Evolutionary conservation across 2,113 vertebrate genomes (phyloP), one percentile per base, ranked within the genome.

Genomic region (Pyxicephalus adspersus): DNA sequence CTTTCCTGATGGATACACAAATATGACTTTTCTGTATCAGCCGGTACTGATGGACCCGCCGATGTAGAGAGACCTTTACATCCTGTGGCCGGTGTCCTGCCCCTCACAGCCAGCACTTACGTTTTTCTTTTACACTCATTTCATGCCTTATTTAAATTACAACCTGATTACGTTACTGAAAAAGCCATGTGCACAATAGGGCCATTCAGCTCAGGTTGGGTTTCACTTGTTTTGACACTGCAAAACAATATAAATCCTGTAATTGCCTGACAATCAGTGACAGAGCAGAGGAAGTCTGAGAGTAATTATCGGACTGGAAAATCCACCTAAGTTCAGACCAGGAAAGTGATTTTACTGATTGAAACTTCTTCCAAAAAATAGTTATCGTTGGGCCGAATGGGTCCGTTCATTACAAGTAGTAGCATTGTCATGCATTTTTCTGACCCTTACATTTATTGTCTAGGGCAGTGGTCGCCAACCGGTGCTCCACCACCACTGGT

Each of bases 61-160:
- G 60, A 18, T 26, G 2, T 45, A n/a, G 72, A 61, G 34, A 58
- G 58, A 23, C 17, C 51, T 54, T 28, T 0, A 22, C 23, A 29
- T 26, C 73, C 54, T 34, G 4, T 26, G 22, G 7, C 20, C 34
- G 22, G 58, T 1, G 7, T 15, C 58, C 55, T 51, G 74, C 34
- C 16, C 26, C 23, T 28, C 26, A 54, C 68, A 72, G 17, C 25
- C 25, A 51, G n/a, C 38, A 52, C 38, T 28, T n/a, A 11, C 18
- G 50, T 29, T 20, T 29, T 26, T 77, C 22, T 22, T 58, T 34
- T 20, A 34, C 50, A 34, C 45, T 63, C 63, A 65, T 55, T 66
- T 65, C 75, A 65, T 55, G 61, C 75, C 25, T 54, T 28, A 52
- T 34, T 29, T 31, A 55, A 26, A 77, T 28, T 23, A 77, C 63